Evolutionary conservation across 2,888 invertebrate genomes (phyloP).

Genomic region (Clivina fossor): DNA sequence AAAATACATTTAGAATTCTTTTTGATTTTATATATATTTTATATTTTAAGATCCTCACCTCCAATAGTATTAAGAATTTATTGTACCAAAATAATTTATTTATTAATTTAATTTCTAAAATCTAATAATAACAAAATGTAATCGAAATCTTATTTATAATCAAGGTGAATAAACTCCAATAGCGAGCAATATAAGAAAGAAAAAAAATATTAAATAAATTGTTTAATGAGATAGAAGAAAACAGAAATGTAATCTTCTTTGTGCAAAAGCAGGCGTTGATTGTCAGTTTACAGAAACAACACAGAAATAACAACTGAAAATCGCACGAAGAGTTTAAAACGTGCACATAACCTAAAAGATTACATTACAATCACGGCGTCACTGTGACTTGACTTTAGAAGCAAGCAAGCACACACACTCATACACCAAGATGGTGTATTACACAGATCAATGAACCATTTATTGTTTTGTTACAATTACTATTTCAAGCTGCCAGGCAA

Average conservation of each 20-base stretch:
- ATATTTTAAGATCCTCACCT: no score
- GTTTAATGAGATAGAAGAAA: background rate
- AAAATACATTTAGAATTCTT: no score
- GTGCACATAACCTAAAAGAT: no score
- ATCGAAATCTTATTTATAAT: no score
- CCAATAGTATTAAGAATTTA: no score
- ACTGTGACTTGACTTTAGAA: conserved; percentile 4
- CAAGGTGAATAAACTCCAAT: no score
- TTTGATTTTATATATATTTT: no score
- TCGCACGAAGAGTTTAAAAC: background rate
- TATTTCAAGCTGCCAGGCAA: conserved; percentile 28
- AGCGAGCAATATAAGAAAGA: no score
- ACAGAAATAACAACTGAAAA: background rate
- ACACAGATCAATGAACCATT: conserved; percentile 25
- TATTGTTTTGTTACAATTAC: conserved; percentile 34
- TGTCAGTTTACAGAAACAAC: background rate
- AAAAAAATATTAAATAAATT: no score
- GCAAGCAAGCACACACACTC: background rate
- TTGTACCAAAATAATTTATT: no score
- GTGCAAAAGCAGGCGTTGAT: background rate
- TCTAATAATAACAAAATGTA: no score
- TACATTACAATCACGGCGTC: background rate
- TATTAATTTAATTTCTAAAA: no score
- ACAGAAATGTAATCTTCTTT: background rate
- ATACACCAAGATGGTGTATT: conserved; percentile 14